A percentile compares a stretch with the other conserved stretches of the same genome.
These are phyloP conservation scores for Oscheius sp. DNA, from an alignment of 2,888 invertebrate genomes.

Conservation along the genomic window DNA sequence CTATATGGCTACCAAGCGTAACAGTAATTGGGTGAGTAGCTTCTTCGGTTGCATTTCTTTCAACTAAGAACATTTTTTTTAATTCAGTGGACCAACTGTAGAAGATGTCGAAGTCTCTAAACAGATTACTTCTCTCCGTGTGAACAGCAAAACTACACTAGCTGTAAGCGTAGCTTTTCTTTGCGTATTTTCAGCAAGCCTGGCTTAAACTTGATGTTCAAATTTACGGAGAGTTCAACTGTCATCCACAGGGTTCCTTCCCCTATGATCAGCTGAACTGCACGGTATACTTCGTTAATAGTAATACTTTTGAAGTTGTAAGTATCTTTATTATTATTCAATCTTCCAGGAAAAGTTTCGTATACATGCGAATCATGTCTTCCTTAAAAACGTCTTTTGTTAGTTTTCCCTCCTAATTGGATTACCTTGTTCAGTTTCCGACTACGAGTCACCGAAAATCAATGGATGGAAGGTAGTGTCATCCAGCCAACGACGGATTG, in stretches of 20 bases:
- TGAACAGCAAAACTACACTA: background rate
- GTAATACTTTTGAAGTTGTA: background rate
- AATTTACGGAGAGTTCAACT: conserved; percentile 5
- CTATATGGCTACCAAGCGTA: conserved; percentile 7
- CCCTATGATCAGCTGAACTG: conserved; percentile 10
- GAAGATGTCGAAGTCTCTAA: background rate
- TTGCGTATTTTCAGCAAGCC: background rate
- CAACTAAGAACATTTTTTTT: background rate
- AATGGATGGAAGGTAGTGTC: conserved; percentile 22
- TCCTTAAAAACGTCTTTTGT: conserved; percentile 3
- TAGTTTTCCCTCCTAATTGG: background rate
- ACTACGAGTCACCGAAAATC: background rate
- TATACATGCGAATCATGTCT: background rate
- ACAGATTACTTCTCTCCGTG: background rate
- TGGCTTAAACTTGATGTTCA: background rate
- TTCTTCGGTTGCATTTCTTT: background rate
- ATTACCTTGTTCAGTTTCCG: conserved; percentile 5
- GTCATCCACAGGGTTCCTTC: background rate
- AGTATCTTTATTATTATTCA: background rate
- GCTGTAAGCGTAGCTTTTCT: background rate
- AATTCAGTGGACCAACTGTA: background rate
- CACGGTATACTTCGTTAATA: background rate
- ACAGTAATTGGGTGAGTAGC: background rate
- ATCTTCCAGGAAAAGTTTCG: background rate
- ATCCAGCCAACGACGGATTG: background rate